Evolutionary conservation across 2,888 invertebrate species (phyloP), one percentile per base, ranked within the genome.

Genomic region (Melanophora roralis): DNA sequence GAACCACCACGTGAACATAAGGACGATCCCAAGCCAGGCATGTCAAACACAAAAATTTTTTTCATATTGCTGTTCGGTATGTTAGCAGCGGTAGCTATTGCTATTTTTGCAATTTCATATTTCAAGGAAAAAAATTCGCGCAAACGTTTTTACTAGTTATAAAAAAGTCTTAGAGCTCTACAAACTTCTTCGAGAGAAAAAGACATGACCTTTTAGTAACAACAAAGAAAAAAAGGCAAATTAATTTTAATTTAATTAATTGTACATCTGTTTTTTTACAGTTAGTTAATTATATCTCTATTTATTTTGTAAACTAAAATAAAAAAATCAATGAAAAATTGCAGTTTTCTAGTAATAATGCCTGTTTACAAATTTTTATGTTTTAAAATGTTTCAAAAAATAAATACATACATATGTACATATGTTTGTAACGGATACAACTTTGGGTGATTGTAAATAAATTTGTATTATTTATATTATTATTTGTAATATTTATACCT

Each of bases 1-100:
- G 97, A 98, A 86, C 93, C 97, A 11, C 98, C 98, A 0, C 92
- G 99, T 86, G 98, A 98, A 85, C 96, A 96, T 85, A 91, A 96
- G 0, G 97, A 97, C 0, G 98, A 98, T 90, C 92, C 94, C 0
- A 96, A 97, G 85, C 96, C 96, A 1, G 93, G 96, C 21, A 92
- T 97, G 92, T 96, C 97, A 3, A 98, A 97, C 62, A 92, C 97
- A 68, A 98, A 97, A 81, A 94, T 98, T 65, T 97, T 98, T 90
- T 91, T 98, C 2, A 92, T 97, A 79, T 94, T 98, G 91, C 92
- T 99, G 83, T 92, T 95, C 64, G 94, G 95, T 12, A 94, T 98
- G 64, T 92, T 98, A 27, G 95, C 94, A 2, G 90, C 98, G 9
- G 95, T 96, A 49, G 96, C 94, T 0, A 93, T 95, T 81, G 94